These are phyloP conservation scores for Hyperopisus bebe DNA, from an alignment of 2,113 vertebrate species.

Conservation along the genomic window DNA sequence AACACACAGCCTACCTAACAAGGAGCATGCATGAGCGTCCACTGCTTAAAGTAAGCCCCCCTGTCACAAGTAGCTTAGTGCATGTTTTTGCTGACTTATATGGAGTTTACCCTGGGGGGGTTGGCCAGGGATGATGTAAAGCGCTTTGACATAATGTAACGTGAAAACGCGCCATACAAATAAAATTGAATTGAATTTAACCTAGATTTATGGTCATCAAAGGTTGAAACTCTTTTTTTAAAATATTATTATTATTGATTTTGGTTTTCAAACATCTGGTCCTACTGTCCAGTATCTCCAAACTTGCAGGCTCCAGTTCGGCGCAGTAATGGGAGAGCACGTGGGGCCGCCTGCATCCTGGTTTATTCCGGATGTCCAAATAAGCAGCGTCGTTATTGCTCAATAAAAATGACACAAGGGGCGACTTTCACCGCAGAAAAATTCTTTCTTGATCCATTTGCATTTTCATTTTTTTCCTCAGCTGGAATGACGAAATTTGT, in stretches of 20 bases:
- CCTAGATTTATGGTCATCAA: background rate
- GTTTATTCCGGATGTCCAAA: background rate
- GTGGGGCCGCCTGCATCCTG: background rate
- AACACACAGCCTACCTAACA: background rate
- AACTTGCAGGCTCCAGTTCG: background rate
- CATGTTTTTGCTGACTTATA: background rate
- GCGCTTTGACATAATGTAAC: too few relatives aligned
- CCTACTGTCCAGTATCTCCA: background rate
- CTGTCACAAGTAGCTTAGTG: background rate
- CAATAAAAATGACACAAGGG: background rate
- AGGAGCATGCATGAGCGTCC: background rate
- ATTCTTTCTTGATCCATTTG: background rate
- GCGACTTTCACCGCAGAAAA: background rate
- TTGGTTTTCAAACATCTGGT: background rate
- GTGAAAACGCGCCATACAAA: too few relatives aligned
- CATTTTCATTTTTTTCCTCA: background rate
- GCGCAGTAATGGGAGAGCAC: background rate
- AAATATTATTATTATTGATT: background rate
- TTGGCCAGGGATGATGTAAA: too few relatives aligned
- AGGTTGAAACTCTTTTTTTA: background rate
- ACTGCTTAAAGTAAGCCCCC: background rate
- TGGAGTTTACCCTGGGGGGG: background rate
- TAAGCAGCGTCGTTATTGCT: background rate
- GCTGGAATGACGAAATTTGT: background rate
- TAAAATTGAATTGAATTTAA: background rate